phyloP scores from a whole-genome alignment of 2,888 invertebrate species.

The Trachelus troglodyta region DNA sequence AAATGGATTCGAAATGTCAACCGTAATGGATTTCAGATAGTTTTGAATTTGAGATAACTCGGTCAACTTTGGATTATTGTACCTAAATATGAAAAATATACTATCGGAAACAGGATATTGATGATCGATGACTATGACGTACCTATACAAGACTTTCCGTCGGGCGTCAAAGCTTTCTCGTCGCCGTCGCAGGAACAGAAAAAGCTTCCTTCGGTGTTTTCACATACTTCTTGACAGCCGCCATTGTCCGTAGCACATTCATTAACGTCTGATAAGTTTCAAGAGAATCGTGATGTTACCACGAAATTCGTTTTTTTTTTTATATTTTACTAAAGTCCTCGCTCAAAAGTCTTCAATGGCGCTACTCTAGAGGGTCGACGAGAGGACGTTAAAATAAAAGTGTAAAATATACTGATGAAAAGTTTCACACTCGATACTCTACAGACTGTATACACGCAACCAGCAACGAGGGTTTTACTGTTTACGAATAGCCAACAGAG shows the following conservation, averaged over 20 bases:
- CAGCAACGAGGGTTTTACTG: neutral
- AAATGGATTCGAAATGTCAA: neutral
- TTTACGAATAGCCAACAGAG: neutral
- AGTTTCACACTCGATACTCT: neutral
- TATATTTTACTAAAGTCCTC: neutral
- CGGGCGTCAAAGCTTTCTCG: conserved; percentile 55
- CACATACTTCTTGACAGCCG: conserved; percentile 72
- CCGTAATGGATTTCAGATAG: neutral
- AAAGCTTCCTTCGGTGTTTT: conserved; percentile 69
- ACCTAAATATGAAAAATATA: neutral
- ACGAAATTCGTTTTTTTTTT: neutral
- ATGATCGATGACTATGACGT: conserved; percentile 26
- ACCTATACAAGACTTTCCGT: conserved; percentile 60
- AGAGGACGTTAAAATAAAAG: neutral
- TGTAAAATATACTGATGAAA: neutral
- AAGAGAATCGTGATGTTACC: neutral
- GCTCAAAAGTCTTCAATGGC: neutral
- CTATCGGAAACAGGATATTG: neutral
- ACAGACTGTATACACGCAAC: neutral
- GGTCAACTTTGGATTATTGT: neutral
- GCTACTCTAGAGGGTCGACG: neutral
- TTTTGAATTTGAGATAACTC: neutral
- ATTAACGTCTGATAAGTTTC: conserved; percentile 48
- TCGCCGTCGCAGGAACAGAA: conserved; percentile 69
- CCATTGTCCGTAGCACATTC: conserved; percentile 67